Evolutionary conservation across 2,888 invertebrate species (phyloP).

Genomic region (Tholera decimalis): DNA sequence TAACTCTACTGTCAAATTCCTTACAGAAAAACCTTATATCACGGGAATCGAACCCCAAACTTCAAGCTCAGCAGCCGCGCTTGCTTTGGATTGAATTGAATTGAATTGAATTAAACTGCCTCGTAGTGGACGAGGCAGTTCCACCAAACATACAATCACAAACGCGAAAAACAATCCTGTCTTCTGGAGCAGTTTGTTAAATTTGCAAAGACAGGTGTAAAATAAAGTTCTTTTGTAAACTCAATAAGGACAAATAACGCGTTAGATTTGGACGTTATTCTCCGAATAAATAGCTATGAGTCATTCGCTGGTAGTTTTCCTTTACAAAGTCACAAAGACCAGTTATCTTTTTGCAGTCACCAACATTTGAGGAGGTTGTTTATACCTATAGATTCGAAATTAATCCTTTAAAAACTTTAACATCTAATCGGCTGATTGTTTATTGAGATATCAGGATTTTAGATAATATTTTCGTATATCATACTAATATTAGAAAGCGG

Average conservation of each 20-base stretch:
- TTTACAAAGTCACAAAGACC: neutral
- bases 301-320: slow-evolving; percentile 43
- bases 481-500: too few species aligned
- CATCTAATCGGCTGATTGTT: neutral
- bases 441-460: neutral
- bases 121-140: too few species aligned
- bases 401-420: neutral
- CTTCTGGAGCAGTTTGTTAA: too few species aligned
- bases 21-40: too few species aligned
- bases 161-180: too few species aligned
- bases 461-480: too few species aligned
- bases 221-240: neutral
- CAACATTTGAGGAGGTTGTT: neutral
- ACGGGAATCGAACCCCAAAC: too few species aligned
- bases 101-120: too few species aligned
- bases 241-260: neutral
- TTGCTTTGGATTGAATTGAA: too few species aligned
- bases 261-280: slow-evolving; percentile 28
- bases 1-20: too few species aligned
- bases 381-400: slow-evolving; percentile 5
- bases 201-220: neutral
- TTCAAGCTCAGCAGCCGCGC: too few species aligned
- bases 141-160: too few species aligned
- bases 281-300: slow-evolving; percentile 29
- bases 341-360: slow-evolving; percentile 37